Evolutionary conservation across 2,113 vertebrate species (phyloP).

Genomic region (Eulacestoma nigropectus): DNA sequence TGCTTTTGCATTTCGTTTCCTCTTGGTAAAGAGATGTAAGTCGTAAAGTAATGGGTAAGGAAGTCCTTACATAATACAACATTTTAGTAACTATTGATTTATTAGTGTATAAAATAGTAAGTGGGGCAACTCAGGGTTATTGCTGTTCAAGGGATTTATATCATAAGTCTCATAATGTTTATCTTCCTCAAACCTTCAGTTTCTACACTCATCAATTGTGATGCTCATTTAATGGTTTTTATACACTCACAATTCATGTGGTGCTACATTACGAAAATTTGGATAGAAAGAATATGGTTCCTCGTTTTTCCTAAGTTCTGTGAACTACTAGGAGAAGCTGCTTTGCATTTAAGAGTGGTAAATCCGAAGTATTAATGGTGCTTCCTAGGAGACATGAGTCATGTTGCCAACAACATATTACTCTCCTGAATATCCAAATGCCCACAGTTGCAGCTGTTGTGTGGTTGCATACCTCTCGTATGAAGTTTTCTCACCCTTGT

Average conservation of each 20-base stretch:
- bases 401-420: slow-evolving; percentile 32
- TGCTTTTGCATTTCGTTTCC: neutral
- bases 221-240: neutral
- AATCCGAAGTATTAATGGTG: slow-evolving; percentile 23
- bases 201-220: neutral
- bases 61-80: neutral
- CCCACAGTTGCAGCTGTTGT: slow-evolving; percentile 67
- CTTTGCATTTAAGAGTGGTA: neutral
- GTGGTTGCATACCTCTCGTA: slow-evolving; percentile 60
- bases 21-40: neutral
- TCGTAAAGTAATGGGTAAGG: neutral
- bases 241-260: neutral
- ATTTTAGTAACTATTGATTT: neutral
- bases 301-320: neutral
- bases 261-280: neutral
- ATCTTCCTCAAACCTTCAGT: neutral
- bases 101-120: neutral
- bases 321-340: neutral
- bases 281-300: neutral
- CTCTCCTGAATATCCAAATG: slow-evolving; percentile 49
- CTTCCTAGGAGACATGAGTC: slow-evolving; percentile 21
- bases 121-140: neutral
- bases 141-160: neutral
- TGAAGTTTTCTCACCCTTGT: slow-evolving; percentile 60
- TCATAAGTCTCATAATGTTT: neutral